Evolutionary conservation across 1,140 invertebrate genomes (phyloP).

Genomic region (Ceratitis capitata): DNA sequence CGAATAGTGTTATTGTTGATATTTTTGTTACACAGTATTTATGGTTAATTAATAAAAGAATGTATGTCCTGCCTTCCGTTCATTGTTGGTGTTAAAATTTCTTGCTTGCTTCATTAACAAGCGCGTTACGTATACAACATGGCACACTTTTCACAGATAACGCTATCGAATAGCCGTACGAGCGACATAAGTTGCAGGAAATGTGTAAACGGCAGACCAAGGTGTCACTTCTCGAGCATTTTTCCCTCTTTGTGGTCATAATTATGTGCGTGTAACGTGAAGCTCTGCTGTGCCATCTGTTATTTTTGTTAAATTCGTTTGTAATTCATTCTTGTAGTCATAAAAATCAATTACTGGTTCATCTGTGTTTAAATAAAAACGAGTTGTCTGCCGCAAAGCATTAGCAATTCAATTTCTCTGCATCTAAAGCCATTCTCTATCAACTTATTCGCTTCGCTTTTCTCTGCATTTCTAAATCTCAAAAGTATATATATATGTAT

Average conservation of each 20-base stretch:
- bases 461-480: background rate
- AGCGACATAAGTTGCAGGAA: background rate
- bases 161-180: background rate
- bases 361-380: too few relatives aligned
- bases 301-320: background rate
- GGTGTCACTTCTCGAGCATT: background rate
- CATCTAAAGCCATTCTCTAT: background rate
- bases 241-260: background rate
- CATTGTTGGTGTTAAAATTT: background rate
- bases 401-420: background rate
- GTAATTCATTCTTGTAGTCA: too few relatives aligned
- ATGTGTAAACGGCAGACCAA: background rate
- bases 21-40: constrained; percentile 2
- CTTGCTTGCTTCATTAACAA: background rate
- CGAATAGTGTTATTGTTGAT: background rate
- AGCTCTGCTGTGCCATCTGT: background rate
- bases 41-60: constrained; percentile 34
- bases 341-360: too few relatives aligned
- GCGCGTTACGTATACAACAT: background rate
- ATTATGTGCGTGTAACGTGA: background rate
- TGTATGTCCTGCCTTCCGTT: background rate
- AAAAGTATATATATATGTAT: background rate
- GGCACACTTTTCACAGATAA: background rate
- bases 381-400: background rate
- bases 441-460: background rate